These are phyloP conservation scores for Pteropus rufus DNA, from an alignment of 2,797 vertebrate genomes.

Conservation along the genomic window DNA sequence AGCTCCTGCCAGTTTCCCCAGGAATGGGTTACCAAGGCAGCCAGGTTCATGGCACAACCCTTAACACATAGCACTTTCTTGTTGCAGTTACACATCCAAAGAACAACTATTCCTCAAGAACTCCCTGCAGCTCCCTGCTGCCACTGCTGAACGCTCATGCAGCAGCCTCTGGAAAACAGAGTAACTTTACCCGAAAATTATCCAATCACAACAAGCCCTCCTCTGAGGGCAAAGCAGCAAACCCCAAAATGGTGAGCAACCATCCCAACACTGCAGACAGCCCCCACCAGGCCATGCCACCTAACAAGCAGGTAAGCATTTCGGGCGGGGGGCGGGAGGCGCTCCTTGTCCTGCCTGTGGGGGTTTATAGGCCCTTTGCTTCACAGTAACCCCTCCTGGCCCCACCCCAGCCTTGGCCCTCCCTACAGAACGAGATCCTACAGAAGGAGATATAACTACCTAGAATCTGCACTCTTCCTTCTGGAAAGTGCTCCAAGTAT, in stretches of 20 bases:
- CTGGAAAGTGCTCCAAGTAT: neutral
- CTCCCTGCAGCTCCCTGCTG: slow-evolving; percentile 79
- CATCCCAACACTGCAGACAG: slow-evolving; percentile 69
- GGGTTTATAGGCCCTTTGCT: neutral
- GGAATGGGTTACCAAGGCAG: neutral
- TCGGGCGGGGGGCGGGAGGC: no score
- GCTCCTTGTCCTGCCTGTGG: fast-evolving
- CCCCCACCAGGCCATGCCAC: slow-evolving; percentile 69
- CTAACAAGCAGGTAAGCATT: slow-evolving; percentile 82
- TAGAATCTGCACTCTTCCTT: neutral
- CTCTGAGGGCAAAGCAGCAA: slow-evolving; percentile 75
- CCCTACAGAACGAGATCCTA: neutral
- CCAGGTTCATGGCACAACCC: neutral
- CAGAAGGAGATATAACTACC: neutral
- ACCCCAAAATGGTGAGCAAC: slow-evolving; percentile 69
- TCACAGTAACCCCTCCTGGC: neutral
- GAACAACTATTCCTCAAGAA: slow-evolving; percentile 85
- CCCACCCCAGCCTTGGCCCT: no score
- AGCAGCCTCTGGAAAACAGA: slow-evolving; percentile 76
- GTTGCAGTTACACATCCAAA: slow-evolving; percentile 86
- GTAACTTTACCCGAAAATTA: slow-evolving; percentile 68
- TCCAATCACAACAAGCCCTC: slow-evolving; percentile 77
- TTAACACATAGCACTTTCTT: neutral
- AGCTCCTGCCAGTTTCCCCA: neutral
- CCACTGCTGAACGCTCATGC: slow-evolving; percentile 69